Conservation (phyloP, 2,888 invertebrate species). For the Germaria angustata region DNA sequence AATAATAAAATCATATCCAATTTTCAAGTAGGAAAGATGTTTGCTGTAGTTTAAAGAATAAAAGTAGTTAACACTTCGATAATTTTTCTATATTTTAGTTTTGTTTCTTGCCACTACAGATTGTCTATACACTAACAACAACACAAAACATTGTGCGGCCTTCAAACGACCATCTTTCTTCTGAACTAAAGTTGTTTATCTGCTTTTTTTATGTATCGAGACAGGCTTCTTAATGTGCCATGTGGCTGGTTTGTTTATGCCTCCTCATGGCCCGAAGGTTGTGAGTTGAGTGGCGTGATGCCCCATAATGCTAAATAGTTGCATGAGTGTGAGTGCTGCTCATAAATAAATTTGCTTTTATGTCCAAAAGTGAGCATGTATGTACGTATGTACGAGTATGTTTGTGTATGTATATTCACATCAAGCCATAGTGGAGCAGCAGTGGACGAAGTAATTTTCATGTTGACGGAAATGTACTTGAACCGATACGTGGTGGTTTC, state of each 20-base stretch:
- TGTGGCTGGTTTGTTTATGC: slow-evolving; percentile 50
- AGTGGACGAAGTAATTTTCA: slow-evolving; percentile 38
- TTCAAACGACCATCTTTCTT: slow-evolving; percentile 65
- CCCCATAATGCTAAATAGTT: slow-evolving; percentile 60
- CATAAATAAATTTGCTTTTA: slow-evolving; percentile 34
- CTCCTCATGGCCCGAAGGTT: slow-evolving; percentile 46
- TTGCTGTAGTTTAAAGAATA: slow-evolving; percentile 50
- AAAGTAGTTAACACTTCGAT: slow-evolving; percentile 65
- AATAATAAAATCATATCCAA: slow-evolving; percentile 63
- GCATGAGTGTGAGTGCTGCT: slow-evolving; percentile 38
- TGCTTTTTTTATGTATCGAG: slow-evolving; percentile 33
- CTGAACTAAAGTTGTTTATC: slow-evolving; percentile 47
- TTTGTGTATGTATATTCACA: too few species aligned
- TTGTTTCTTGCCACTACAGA: slow-evolving; percentile 21
- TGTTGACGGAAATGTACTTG: slow-evolving; percentile 63
- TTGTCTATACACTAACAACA: slow-evolving; percentile 37
- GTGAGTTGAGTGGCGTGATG: slow-evolving; percentile 60
- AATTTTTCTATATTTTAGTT: slow-evolving; percentile 55
- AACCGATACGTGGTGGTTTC: slow-evolving; percentile 39
- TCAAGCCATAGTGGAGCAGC: slow-evolving; percentile 10
- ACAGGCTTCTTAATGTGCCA: slow-evolving; percentile 36
- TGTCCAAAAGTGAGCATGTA: background rate
- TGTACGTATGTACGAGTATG: too few species aligned
- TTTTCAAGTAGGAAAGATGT: slow-evolving; percentile 59
- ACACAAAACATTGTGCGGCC: slow-evolving; percentile 56